Percentiles rank a stretch among this genome's conserved stretches.
These are phyloP conservation scores for Entomobrya proxima DNA, from an alignment of 2,888 invertebrate genomes.

Conservation along the genomic window DNA sequence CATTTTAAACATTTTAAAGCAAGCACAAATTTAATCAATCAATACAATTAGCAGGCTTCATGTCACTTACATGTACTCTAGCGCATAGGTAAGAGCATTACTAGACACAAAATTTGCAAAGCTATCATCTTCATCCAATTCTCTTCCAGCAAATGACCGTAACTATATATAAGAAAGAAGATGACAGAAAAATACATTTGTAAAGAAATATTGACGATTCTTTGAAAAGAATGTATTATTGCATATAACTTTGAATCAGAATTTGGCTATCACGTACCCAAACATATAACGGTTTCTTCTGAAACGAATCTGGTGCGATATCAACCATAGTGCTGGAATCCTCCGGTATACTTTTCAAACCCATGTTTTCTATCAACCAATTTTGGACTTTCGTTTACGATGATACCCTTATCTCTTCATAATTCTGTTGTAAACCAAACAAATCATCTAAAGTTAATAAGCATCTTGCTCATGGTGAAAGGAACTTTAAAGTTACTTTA, in stretches of 20 bases:
- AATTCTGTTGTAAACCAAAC: not conserved
- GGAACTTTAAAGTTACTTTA: not conserved
- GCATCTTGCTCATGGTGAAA: too few species aligned
- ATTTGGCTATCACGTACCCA: conserved; percentile 65
- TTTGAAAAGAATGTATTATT: not conserved
- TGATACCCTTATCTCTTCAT: not conserved
- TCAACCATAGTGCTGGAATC: conserved; percentile 34
- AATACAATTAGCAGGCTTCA: too few species aligned
- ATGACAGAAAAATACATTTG: not conserved
- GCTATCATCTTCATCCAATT: conserved; percentile 71
- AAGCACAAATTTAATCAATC: not conserved
- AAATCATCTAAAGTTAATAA: not conserved
- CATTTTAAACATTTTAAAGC: not conserved
- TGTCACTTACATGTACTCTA: conserved; percentile 74
- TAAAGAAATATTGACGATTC: not conserved
- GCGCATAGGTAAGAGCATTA: conserved; percentile 73
- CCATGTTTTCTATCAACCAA: conserved; percentile 18
- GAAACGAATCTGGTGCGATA: conserved; percentile 60
- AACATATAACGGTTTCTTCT: conserved; percentile 69
- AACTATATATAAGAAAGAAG: conserved; percentile 56
- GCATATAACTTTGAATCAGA: not conserved
- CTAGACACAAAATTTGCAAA: conserved; percentile 74
- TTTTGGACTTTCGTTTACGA: not conserved
- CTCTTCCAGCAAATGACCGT: conserved; percentile 73
- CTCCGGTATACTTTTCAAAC: conserved; percentile 54